Base-by-base conservation (phyloP, 2,797 vertebrate species). In the Tokudaia muenninki region DNA sequence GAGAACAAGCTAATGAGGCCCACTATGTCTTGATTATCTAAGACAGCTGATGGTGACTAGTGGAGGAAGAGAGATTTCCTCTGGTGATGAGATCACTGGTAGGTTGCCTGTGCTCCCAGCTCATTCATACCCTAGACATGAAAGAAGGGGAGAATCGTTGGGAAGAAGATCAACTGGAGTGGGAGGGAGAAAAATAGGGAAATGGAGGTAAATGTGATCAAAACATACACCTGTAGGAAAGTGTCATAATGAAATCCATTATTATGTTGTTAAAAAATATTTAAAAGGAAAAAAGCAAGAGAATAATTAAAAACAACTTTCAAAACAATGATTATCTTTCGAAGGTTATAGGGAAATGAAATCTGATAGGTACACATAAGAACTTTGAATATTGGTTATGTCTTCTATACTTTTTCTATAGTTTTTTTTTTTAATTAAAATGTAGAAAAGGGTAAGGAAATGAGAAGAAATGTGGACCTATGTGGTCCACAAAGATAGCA, bases 281-380 rank as follows among this genome's bases (percentile, higher is more conserved):
- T 63, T 37, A 37, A 87, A 72, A 84, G n/a, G 61, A 93, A 55
- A 52, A 47, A 92, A 91, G 78, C 92, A 80, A 82, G 9, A 44
- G 26, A 24, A n/a, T 22, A 86, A 67, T 50, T 50, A n/a, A n/a
- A 67, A 86, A n/a, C 6, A 47, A n/a, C 6, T 34, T 67, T 86
- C 31, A 67, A 34, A 86, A 67, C 19, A 31, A 37, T 83, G 34
- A 29, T 81, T 86, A 77, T n/a, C 67, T 87, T 78, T 92, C 79
- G 14, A 67, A 67, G 44, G 44, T n/a, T 87, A 21, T 57, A 87
- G 8, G 55, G 24, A 75, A 84, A 61, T 19, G 19, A 65, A 63
- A 87, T 92, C 75, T 50, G 37, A 92, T 34, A 77, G 50, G 16
- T 80, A 1, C 6, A 80, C 2, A 19, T 90, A 80, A 88, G 70